Evolutionary conservation across 2,888 invertebrate genomes (phyloP).

Genomic region (Silvanus unidentatus): DNA sequence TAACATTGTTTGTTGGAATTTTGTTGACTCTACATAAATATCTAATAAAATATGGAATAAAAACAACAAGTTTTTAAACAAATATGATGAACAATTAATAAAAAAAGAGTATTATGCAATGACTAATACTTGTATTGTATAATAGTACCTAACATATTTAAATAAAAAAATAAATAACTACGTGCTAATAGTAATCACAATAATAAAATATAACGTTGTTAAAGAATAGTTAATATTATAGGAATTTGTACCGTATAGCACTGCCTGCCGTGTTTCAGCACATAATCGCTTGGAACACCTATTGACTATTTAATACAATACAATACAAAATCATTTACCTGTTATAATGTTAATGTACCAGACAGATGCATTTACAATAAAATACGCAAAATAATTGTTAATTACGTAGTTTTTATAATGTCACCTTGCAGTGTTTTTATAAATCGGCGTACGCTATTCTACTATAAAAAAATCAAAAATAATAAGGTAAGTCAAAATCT

Average conservation of each 20-base stretch:
- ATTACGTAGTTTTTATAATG: conserved; percentile 17
- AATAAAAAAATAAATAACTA: conserved; percentile 4
- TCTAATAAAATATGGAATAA: too few relatives aligned
- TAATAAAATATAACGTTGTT: conserved; percentile 31
- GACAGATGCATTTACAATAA: conserved; percentile 48
- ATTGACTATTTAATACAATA: conserved; percentile 47
- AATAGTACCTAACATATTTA: too few relatives aligned
- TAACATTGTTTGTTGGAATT: conserved; percentile 30
- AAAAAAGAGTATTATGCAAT: too few relatives aligned
- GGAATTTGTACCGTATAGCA: conserved; percentile 46
- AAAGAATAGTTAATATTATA: conserved; percentile 20
- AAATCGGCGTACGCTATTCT: too few relatives aligned
- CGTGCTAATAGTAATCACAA: conserved; percentile 30
- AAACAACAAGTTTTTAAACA: neutral
- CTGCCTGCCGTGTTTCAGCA: conserved; percentile 49
- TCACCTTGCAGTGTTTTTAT: too few relatives aligned
- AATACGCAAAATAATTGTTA: conserved; percentile 47
- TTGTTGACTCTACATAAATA: too few relatives aligned
- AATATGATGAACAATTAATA: too few relatives aligned
- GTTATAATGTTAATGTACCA: conserved; percentile 49
- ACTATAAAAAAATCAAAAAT: too few relatives aligned
- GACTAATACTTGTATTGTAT: too few relatives aligned
- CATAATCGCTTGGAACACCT: conserved; percentile 48
- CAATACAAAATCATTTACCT: conserved; percentile 44
- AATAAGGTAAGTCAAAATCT: too few relatives aligned